Conservation (phyloP, 2,113 vertebrate species). For the Corvus cornix region DNA sequence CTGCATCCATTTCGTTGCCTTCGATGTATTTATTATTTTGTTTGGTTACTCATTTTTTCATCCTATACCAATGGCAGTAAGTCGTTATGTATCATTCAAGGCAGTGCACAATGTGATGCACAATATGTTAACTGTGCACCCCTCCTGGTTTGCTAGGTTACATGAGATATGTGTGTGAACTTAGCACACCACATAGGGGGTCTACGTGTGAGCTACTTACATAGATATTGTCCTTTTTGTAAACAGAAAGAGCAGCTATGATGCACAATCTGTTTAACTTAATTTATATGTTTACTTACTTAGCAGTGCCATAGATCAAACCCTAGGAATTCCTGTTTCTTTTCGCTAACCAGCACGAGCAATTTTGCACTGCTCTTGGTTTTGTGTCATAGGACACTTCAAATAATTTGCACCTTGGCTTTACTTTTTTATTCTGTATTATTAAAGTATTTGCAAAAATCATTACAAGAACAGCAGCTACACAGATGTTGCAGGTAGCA, state of each 20-base stretch:
- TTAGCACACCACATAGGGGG: background rate
- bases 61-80: background rate
- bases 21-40: background rate
- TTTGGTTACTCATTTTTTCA: background rate
- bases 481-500: background rate
- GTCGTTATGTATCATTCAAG: background rate
- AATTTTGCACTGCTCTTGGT: background rate
- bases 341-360: background rate
- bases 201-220: background rate
- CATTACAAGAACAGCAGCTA: background rate
- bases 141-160: background rate
- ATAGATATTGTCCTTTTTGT: background rate
- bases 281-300: slow-evolving; percentile 13
- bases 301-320: background rate
- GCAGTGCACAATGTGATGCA: background rate
- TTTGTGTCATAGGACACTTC: background rate
- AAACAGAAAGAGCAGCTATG: background rate
- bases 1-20: background rate
- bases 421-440: background rate
- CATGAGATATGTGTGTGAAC: background rate
- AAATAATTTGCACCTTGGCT: background rate
- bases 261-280: background rate
- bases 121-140: background rate
- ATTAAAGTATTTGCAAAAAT: background rate
- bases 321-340: background rate